phyloP scores from a whole-genome alignment of 2,888 invertebrate genomes.

The Heliconius ismenius region DNA sequence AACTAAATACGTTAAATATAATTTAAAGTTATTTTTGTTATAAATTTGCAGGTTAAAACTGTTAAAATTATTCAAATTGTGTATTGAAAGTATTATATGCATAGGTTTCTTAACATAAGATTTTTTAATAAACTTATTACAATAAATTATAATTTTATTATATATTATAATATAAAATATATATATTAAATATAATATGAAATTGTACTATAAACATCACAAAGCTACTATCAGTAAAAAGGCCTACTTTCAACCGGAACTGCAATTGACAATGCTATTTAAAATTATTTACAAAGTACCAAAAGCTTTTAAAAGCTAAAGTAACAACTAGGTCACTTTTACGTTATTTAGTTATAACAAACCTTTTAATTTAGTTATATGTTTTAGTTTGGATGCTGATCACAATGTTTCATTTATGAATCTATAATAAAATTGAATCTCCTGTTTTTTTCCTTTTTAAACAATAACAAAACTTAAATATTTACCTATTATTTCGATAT shows the following conservation, averaged over 20 bases:
- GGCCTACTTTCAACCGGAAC: background rate
- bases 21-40: background rate
- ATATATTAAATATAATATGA: too few species aligned
- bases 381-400: slow-evolving; percentile 5
- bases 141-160: too few species aligned
- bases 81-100: background rate
- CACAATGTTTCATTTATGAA: background rate
- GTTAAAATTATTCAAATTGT: background rate
- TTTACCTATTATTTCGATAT: slow-evolving; percentile 9
- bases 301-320: slow-evolving; percentile 2
- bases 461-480: background rate
- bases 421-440: too few species aligned
- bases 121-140: too few species aligned
- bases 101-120: too few species aligned
- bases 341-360: slow-evolving; percentile 12
- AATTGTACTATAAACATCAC: background rate
- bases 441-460: background rate
- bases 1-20: background rate
- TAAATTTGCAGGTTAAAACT: background rate
- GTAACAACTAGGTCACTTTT: slow-evolving; percentile 21
- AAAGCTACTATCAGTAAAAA: background rate
- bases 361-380: too few species aligned
- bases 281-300: background rate
- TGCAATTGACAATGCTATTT: slow-evolving; percentile 8
- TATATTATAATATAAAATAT: too few species aligned